phyloP scores from a whole-genome alignment of 2,797 vertebrate genomes.

The Bradypodion pumilum region DNA sequence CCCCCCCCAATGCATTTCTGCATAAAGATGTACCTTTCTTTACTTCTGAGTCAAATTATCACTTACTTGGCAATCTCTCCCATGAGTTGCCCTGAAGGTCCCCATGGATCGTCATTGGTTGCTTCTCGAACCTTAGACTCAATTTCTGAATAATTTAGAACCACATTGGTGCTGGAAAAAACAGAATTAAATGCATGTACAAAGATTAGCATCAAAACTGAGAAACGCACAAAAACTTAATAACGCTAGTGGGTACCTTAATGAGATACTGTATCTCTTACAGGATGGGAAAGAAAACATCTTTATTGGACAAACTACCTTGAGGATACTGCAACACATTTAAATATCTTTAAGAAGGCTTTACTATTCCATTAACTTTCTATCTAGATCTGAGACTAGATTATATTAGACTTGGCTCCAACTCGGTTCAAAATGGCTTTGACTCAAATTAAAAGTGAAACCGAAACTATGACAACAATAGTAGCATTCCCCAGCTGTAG shows the following conservation, averaged over 20 bases:
- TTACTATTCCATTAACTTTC: conserved; percentile 74
- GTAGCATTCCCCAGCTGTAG: conserved; percentile 29
- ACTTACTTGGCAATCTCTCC: conserved; percentile 96
- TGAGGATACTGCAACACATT: conserved; percentile 71
- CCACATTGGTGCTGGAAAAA: conserved; percentile 93
- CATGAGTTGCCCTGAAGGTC: conserved; percentile 97
- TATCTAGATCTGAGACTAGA: conserved; percentile 68
- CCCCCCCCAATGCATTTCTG: conserved; percentile 47
- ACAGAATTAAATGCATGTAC: conserved; percentile 72
- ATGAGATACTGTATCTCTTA: conserved; percentile 80
- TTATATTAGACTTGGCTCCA: conserved; percentile 64
- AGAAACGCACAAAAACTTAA: conserved; percentile 84
- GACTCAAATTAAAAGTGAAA: conserved; percentile 70
- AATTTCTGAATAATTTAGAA: conserved; percentile 99
- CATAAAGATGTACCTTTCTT: conserved; percentile 70
- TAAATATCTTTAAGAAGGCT: conserved; percentile 74
- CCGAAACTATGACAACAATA: conserved; percentile 37
- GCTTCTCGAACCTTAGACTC: conserved; percentile 99
- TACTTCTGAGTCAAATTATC: conserved; percentile 78
- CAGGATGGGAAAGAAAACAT: conserved; percentile 69
- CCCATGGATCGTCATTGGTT: conserved; percentile 99
- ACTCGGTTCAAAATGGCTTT: conserved; percentile 67
- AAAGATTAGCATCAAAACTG: conserved; percentile 83
- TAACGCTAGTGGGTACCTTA: conserved; percentile 76
- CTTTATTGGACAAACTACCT: conserved; percentile 72